Base-by-base conservation (phyloP, 2,797 vertebrate species). In the Trichosurus vulpecula region DNA sequence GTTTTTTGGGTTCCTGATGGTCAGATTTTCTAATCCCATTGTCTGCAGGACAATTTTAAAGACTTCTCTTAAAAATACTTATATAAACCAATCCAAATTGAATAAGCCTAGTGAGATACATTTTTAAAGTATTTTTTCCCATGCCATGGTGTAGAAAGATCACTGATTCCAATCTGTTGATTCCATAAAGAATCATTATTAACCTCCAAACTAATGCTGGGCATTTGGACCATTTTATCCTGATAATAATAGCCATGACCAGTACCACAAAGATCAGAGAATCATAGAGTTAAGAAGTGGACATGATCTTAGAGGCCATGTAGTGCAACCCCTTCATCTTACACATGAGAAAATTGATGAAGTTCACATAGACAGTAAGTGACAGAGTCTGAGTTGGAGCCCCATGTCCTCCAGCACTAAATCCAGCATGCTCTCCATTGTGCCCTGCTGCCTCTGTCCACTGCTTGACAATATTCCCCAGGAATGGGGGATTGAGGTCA, bases 11-110 rank as follows among this genome's bases (percentile, higher is more conserved):
- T 51, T 87, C 25, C 25, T 47, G 25, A 25, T 81, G n/a, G 6
- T 81, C 22, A 81, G n/a, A 87, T 47, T 19, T 51, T 51, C 41
- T 87, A 51, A 87, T 51, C 22, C 22, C 74, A 51, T 87, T 51
- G 4, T 47, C 41, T 11, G 2, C 56, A 92, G 54, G 52, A 57
- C n/a, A n/a, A 51, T 95, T 95, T 94, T 29, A 90, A 93, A 96
- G 97, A 35, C 66, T 96, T 13, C 90, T 94, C 94, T 91, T 92
- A 93, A 56, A 61, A 54, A 96, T 94, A 92, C 61, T 57, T 92
- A 87, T 90, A 6, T 66, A 96, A 95, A 91, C 52, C n/a, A 91
- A 6, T 87, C 29, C 58, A 94, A 96, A 94, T 0, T 56, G 35
- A 95, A 91, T 0, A 19, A 3, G 89, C 93, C 74, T 87, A 31